Evolutionary conservation across 2,888 invertebrate genomes (phyloP), one percentile per base, ranked within the genome.

Genomic region (Drosophila borealis): DNA sequence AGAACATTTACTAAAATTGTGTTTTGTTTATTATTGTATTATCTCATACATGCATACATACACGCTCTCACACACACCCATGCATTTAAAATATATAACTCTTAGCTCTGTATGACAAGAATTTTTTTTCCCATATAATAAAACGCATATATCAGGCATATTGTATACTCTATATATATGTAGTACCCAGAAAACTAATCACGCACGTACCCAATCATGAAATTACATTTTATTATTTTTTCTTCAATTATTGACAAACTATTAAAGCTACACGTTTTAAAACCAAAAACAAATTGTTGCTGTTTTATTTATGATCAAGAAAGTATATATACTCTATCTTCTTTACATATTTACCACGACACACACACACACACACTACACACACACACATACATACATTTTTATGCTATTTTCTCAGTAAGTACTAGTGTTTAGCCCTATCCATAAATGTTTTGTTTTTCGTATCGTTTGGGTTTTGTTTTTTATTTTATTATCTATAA

Each of bases 251-350:
- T 62, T 76, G 68, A 63, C 54, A 73, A 70, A 77, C 74, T 86
- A 83, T 83, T 83, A 83, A 83, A 83, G 87, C 77, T 86, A 86
- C 86, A 86, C 84, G 74, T 76, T 79, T 4, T 60, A 80, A 80
- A 80, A 74, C 48, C 48, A 80, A 83, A 83, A 70, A 70, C 73
- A 77, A 86, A 82, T 80, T 82, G 76, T 82, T 86, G 82, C 87
- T 83, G 82, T 83, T 83, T 83, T 83, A 83, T 83, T 83, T 83
- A 86, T 74, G 70, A 67, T 53, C 68, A 72, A 45, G 39, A 56
- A 69, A 61, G 67, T 49, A 73, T 57, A 50, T 56, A 53, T 53
- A 64, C 61, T 29, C 50, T 37, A 33, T 50, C 37, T 44, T 44
- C 44, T 64, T 50, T 64, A 51, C 63, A 62, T 60, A 49, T 34